A percentile compares a stretch with the other conserved stretches of the same genome.
phyloP scores from a whole-genome alignment of 92 coral and sea anemone genomes.

The Galaxea fascicularis region DNA sequence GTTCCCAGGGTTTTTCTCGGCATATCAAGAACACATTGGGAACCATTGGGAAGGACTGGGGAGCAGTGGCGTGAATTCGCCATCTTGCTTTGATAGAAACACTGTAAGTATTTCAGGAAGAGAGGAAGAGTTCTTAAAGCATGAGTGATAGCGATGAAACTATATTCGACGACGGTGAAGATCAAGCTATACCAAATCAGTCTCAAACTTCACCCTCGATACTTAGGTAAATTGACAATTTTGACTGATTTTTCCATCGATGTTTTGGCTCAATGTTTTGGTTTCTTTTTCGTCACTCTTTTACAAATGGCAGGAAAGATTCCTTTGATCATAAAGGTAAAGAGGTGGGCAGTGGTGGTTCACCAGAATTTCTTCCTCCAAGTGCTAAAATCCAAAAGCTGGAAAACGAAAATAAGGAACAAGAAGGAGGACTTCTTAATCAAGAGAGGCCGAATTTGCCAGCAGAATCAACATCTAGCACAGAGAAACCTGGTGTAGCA shows the following conservation, averaged over 20 bases:
- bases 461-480: neutral
- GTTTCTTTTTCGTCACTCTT: neutral
- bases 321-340: neutral
- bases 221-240: conserved; percentile 7
- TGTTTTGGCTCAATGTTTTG: neutral
- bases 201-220: conserved; percentile 56
- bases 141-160: conserved; percentile 75
- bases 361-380: conserved; percentile 70
- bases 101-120: conserved; percentile 4
- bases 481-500: neutral
- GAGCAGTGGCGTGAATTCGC: too few relatives aligned
- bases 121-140: neutral
- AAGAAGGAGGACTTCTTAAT: neutral
- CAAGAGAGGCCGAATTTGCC: neutral
- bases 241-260: neutral
- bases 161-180: conserved; percentile 60
- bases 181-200: neutral
- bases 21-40: too few relatives aligned
- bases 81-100: neutral
- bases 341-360: neutral
- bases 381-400: conserved; percentile 57
- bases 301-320: neutral
- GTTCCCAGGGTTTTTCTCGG: too few relatives aligned
- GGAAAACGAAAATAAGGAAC: neutral
- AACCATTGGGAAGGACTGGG: too few relatives aligned